phyloP scores from a whole-genome alignment of 2,113 vertebrate genomes.

The Rhizomys pruinosus region DNA sequence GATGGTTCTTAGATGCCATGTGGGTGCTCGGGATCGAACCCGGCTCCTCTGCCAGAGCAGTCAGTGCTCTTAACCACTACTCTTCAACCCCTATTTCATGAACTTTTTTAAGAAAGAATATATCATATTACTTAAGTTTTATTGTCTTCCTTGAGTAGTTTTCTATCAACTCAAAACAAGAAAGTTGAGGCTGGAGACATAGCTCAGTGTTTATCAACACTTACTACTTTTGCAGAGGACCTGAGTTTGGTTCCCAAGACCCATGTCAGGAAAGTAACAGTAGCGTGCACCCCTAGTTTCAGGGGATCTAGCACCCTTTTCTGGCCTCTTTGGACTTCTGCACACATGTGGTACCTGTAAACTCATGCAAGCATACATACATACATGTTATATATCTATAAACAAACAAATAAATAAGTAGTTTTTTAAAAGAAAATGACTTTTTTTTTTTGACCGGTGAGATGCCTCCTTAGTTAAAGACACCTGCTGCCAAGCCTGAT shows the following conservation, averaged over 20 bases:
- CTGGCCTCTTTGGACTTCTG: neutral
- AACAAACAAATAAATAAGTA: neutral
- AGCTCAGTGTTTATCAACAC: no score
- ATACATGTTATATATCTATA: no score
- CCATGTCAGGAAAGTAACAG: neutral
- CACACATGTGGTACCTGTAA: no score
- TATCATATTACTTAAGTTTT: neutral
- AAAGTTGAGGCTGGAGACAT: neutral
- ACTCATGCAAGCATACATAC: neutral
- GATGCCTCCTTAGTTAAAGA: neutral
- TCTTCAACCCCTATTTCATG: neutral
- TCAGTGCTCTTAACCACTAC: no score
- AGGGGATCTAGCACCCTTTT: neutral
- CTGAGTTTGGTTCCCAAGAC: neutral
- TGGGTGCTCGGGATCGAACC: no score
- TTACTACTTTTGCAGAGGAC: neutral
- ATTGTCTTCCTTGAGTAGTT: neutral
- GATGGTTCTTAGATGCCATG: no score
- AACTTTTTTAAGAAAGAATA: neutral
- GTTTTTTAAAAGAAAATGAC: no score
- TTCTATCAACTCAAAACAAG: neutral
- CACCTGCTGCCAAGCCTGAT: neutral
- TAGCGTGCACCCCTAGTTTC: neutral
- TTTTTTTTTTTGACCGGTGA: no score
- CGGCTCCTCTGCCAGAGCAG: no score